Evolutionary conservation across 2,113 vertebrate genomes (phyloP), one percentile per base, ranked within the genome.

Genomic region (Madoqua kirkii): DNA sequence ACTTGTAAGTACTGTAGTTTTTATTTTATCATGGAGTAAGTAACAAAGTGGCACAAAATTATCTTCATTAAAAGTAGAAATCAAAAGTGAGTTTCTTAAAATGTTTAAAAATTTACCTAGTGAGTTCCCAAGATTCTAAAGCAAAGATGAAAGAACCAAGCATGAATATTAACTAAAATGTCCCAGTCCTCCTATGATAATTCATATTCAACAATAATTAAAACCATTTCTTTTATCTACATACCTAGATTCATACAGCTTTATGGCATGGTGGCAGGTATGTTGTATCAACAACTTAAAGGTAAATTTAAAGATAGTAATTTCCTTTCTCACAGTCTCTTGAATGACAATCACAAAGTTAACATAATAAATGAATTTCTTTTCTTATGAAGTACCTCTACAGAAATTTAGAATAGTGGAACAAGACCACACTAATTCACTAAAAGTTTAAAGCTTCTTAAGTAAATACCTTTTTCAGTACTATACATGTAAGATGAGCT

Each of bases 271-370:
- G 16, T 55, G 5, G 12, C 15, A 27, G 4, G 7, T 64, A 25
- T 29, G 6, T 14, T 74, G 4, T 45, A 84, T 90, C 60, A 84
- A 96, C 1, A 2, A 71, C 87, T 48, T 85, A 54, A 93, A 87
- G 33, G 31, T 93, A 94, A 92, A 96, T 85, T 94, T 82, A 59
- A 95, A 94, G n/a, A 36, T 52, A 64, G 6, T 55, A 81, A 23
- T 92, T 6, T 14, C 16, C 16, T 67, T 81, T 87, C 29, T 92
- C 55, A 40, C 4, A 40, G 3, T 25, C 11, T 91, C 31, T 83
- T 55, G 36, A 95, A 71, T 93, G 57, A 60, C 27, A n/a, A 2
- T 48, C 57, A 64, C 40, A 87, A 85, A 94, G 57, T 87, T 94
- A 50, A 36, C 23, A 7, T 79, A 54, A 27, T 52, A 67, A 60